Base-by-base conservation (phyloP, 2,797 vertebrate species). In the Chaetodon trifasciatus region DNA sequence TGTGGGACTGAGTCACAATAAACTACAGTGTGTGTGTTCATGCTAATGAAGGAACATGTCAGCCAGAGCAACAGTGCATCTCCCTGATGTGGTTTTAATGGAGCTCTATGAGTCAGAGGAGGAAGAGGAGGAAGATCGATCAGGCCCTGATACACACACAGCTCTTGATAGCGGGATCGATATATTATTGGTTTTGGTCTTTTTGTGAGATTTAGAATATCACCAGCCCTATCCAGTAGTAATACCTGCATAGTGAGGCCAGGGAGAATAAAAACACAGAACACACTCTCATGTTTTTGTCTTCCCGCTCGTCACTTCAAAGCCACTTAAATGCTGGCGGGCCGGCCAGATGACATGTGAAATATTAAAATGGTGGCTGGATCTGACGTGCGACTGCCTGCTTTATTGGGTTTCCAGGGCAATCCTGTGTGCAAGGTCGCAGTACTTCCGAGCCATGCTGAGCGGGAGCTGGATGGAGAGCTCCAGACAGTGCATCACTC, bases 381-480 rank as follows among this genome's bases (percentile, higher is more conserved):
- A 47, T 88, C 75, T 89, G 77, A 86, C 57, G 70, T 67, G 64
- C 62, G n/a, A 3, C 71, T 81, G 61, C 19, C 61, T 85, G 72
- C 44, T 88, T 85, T 91, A 50, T 58, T 83, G 78, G 83, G 47
- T 91, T 92, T 90, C 84, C 81, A 98, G 98, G 96, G 97, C 97
- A 60, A 95, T 99, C 92, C 96, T 99, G 90, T 98, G 97, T 86
- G 97, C 97, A 37, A 96, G 98, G 80, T 98, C 97, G n/a, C 94
- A 95, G 95, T 99, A 99, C 87, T 99, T 99, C 93, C 91, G 96
- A 88, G 97, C 98, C 64, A 99, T 99, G 97, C 94, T 99, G 92
- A 97, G 96, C 86, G 98, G 97, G 83, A 97, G 95, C 77, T 99
- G 98, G 98, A 96, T 96, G 92, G 98, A 99, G 95, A 98, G 97